These are phyloP conservation scores for Numenius phaeopus DNA, from an alignment of 2,797 vertebrate species.

Conservation along the genomic window DNA sequence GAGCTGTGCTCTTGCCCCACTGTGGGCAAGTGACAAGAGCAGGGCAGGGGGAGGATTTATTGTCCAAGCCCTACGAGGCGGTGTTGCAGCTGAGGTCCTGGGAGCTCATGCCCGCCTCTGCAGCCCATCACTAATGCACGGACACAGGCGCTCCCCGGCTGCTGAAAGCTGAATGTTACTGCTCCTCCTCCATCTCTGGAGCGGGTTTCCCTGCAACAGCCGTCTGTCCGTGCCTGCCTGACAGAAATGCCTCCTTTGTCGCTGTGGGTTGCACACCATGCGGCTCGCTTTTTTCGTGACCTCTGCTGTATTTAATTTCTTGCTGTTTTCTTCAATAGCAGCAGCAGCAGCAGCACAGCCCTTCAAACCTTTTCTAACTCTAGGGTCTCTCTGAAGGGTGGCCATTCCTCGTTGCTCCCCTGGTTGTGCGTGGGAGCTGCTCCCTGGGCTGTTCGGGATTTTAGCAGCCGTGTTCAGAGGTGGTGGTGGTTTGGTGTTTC, in stretches of 20 bases:
- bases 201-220: not conserved
- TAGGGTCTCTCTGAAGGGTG: not conserved
- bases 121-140: not conserved
- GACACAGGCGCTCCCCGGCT: not conserved
- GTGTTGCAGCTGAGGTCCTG: not conserved
- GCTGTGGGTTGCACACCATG: not conserved
- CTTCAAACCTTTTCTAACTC: not conserved
- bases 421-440: not conserved
- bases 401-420: not conserved
- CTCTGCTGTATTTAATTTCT: not conserved
- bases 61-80: not conserved
- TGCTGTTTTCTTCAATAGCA: not conserved
- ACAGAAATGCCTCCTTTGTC: not conserved
- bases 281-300: accelerated
- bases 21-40: not conserved
- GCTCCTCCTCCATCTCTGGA: not conserved
- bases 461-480: not conserved
- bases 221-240: not conserved
- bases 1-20: not conserved
- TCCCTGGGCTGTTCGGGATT: not conserved
- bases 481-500: not conserved
- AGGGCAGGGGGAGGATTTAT: not conserved
- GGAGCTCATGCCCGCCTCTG: not conserved
- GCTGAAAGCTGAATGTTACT: not conserved
- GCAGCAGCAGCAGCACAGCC: not conserved